Evolutionary conservation across 2,113 vertebrate genomes (phyloP).

Genomic region (Ahaetulla prasina): DNA sequence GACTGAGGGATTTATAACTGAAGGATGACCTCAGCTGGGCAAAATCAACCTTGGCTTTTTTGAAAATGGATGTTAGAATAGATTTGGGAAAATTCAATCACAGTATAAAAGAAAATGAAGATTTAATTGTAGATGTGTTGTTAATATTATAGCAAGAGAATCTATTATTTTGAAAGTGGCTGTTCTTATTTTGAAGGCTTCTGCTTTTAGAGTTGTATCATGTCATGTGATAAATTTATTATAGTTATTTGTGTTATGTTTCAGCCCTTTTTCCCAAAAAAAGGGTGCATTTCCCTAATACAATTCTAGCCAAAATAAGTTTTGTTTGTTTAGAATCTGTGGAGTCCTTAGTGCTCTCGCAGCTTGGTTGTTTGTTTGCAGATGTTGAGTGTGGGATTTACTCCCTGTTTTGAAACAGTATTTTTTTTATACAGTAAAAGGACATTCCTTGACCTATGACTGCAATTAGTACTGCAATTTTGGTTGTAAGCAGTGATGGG

Average conservation of each 20-base stretch:
- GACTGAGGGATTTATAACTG: conserved; percentile 78
- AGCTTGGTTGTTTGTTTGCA: background rate
- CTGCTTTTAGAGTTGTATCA: conserved; percentile 82
- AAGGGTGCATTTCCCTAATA: too few relatives aligned
- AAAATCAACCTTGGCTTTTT: conserved; percentile 77
- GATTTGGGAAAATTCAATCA: conserved; percentile 69
- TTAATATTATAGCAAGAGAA: conserved; percentile 74
- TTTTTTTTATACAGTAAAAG: background rate
- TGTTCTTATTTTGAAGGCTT: conserved; percentile 83
- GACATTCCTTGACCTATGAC: background rate
- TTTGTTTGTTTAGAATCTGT: background rate
- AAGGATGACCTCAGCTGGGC: conserved; percentile 84
- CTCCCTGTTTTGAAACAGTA: background rate
- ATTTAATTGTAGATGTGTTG: conserved; percentile 60
- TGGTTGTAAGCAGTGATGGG: too few relatives aligned
- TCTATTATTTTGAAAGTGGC: conserved; percentile 83
- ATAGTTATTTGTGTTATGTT: conserved; percentile 15
- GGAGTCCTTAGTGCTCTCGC: background rate
- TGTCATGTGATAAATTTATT: conserved; percentile 71
- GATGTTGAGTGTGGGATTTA: background rate
- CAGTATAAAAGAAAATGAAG: conserved; percentile 32
- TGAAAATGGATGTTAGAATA: conserved; percentile 91
- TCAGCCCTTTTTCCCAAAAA: background rate
- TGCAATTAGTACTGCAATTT: background rate
- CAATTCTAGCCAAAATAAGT: too few relatives aligned